Conservation (phyloP, 2,797 vertebrate species). For the Darevskia nairensis region DNA sequence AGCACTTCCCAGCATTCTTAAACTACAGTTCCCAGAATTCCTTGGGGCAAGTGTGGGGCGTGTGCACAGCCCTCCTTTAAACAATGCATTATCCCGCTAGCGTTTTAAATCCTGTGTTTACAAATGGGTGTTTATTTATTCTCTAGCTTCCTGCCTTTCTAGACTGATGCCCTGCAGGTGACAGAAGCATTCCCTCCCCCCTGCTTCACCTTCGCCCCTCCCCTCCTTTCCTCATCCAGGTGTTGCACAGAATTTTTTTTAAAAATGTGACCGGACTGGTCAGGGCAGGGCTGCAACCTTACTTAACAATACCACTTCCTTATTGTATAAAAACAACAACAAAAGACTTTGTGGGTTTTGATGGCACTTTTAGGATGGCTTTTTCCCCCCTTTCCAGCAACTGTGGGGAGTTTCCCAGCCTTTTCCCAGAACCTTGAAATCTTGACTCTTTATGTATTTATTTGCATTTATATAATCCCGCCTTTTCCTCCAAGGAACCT, state of each 20-base stretch:
- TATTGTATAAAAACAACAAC: background rate
- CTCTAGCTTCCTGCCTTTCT: background rate
- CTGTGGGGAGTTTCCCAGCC: background rate
- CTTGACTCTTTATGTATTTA: background rate
- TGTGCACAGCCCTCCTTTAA: too few species aligned
- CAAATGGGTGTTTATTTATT: background rate
- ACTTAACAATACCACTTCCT: background rate
- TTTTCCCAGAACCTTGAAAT: background rate
- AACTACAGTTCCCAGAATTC: too few species aligned
- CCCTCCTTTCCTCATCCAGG: background rate
- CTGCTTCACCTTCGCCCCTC: too few species aligned
- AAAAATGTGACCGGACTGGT: slow-evolving; percentile 2
- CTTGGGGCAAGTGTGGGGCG: too few species aligned
- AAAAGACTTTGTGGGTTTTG: background rate
- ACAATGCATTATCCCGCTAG: too few species aligned
- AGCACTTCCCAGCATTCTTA: too few species aligned
- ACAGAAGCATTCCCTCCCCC: background rate
- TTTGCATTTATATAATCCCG: too few species aligned
- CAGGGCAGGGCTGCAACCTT: background rate
- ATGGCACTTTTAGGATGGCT: background rate
- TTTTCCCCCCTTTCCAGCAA: background rate
- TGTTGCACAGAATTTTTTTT: background rate
- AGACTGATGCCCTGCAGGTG: too few species aligned
- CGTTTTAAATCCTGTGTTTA: background rate
- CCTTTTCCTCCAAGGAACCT: too few species aligned